A percentile compares a stretch with the other conserved stretches of the same genome.
phyloP scores from a whole-genome alignment of 2,797 vertebrate genomes.

The Mus minutoides region DNA sequence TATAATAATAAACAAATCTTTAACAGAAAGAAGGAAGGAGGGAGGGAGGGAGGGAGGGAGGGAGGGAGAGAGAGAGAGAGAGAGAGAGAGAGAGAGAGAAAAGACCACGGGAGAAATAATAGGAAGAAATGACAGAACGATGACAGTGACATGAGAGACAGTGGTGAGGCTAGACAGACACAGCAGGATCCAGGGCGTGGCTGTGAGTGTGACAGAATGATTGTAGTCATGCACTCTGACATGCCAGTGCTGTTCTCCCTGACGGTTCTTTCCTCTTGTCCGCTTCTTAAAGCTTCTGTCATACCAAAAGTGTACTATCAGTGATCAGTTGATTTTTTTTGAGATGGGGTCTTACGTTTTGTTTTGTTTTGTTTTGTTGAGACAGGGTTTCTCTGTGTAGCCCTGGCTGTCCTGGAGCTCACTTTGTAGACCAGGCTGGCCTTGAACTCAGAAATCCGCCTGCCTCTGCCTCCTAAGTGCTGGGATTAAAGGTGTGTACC shows the following conservation, averaged over 20 bases:
- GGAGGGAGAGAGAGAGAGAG: too few relatives aligned
- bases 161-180: not conserved
- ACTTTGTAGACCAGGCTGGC: too few relatives aligned
- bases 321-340: not conserved
- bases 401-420: too few relatives aligned
- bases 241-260: not conserved
- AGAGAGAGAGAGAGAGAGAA: too few relatives aligned
- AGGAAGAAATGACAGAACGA: conserved; percentile 4
- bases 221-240: not conserved
- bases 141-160: not conserved
- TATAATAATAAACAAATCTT: too few relatives aligned
- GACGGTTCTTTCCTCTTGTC: not conserved
- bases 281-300: not conserved
- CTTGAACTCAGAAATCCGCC: too few relatives aligned
- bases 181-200: not conserved
- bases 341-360: not conserved
- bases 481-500: too few relatives aligned
- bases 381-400: too few relatives aligned
- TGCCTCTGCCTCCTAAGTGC: too few relatives aligned
- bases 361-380: too few relatives aligned
- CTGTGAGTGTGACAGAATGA: not conserved
- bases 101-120: not conserved
- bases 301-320: not conserved
- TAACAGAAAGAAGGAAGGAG: too few relatives aligned
- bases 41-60: too few relatives aligned